Evolutionary conservation across 2,113 vertebrate genomes (phyloP).

Genomic region (Carassius gibelio): DNA sequence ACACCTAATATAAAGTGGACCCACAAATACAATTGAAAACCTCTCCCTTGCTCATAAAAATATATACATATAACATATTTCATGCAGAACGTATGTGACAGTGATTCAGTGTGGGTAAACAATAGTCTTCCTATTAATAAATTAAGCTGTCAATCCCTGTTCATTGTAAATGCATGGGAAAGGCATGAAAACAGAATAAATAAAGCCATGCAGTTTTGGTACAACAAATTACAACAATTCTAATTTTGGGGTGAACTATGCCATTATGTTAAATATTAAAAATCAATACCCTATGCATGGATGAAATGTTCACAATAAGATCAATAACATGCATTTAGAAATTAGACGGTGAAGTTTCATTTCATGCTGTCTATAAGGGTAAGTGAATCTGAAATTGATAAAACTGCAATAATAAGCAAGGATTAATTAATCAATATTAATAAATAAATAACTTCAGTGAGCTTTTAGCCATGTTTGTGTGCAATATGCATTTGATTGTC

Average conservation of each 20-base stretch:
- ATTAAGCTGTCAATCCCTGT: too few relatives aligned
- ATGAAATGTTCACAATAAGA: too few relatives aligned
- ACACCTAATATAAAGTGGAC: too few relatives aligned
- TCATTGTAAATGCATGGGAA: too few relatives aligned
- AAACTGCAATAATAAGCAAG: neutral
- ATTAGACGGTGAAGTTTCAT: neutral
- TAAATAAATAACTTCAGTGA: neutral
- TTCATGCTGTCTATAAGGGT: neutral
- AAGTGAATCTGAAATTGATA: too few relatives aligned
- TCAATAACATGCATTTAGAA: too few relatives aligned
- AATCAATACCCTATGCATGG: too few relatives aligned
- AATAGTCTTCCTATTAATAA: neutral
- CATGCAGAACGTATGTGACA: neutral
- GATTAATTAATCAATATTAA: neutral
- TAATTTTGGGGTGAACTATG: too few relatives aligned
- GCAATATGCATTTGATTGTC: neutral
- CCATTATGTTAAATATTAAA: too few relatives aligned
- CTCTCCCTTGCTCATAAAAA: neutral
- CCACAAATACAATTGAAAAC: neutral
- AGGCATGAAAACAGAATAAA: too few relatives aligned
- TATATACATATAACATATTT: too few relatives aligned
- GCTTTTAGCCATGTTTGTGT: neutral
- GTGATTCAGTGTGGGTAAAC: neutral
- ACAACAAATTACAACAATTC: neutral
- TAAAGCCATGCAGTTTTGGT: too few relatives aligned